Evolutionary conservation across 2,888 invertebrate genomes (phyloP).

Genomic region (Timema podura): DNA sequence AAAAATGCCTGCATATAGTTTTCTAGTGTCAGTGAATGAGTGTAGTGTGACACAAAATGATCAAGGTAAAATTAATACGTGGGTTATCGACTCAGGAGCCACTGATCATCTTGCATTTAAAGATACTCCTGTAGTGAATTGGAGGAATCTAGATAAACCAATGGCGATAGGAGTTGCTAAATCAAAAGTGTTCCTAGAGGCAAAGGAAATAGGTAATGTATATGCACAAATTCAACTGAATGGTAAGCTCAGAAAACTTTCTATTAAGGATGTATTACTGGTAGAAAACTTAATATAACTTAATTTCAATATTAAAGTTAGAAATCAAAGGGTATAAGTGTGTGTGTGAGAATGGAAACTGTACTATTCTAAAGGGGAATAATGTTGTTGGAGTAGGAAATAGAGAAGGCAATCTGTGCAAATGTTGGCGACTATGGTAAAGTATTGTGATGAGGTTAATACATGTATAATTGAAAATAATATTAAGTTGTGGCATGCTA

Average conservation of each 20-base stretch:
- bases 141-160: background rate
- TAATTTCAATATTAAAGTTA: background rate
- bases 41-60: too few species aligned
- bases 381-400: background rate
- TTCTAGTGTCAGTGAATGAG: background rate
- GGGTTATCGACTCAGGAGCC: too few species aligned
- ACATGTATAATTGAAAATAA: background rate
- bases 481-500: constrained; percentile 4
- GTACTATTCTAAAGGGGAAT: background rate
- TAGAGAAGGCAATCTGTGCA: background rate
- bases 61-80: too few species aligned
- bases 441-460: background rate
- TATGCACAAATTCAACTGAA: background rate
- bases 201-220: background rate
- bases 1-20: background rate
- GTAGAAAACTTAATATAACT: background rate
- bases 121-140: too few species aligned
- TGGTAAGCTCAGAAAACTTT: background rate
- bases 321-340: background rate
- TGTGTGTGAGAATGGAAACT: background rate
- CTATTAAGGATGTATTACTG: background rate
- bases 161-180: constrained; percentile 8
- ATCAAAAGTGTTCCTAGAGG: constrained; percentile 8
- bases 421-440: background rate
- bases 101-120: too few species aligned